Base-by-base conservation (phyloP, 2,888 invertebrate species). In the Scrobipalpa atriplicella region DNA sequence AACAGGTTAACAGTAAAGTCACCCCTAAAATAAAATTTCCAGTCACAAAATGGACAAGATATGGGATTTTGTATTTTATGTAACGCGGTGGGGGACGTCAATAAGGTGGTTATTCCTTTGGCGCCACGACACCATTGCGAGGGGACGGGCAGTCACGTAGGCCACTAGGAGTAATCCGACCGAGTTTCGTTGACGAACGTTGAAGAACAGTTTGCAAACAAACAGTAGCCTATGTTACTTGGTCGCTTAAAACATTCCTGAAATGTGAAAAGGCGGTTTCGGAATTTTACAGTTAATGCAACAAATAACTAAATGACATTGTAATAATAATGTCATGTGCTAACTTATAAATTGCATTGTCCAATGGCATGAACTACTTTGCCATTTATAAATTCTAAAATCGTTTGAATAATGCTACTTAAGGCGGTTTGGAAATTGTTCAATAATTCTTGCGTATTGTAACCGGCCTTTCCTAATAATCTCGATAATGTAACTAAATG, bases 91-190 rank as follows among this genome's bases (percentile, higher is more conserved):
- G 64, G 29, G 61, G 38, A 74, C 81, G 87, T 89, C 85, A 78
- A 84, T 90, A 91, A 85, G 89, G 85, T 86, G 85, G 84, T 84
- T 89, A 81, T 87, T 93, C 78, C 93, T 86, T 86, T 91, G 85
- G 89, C 93, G 79, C 86, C 82, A 79, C 82, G 90, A 79, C 90
- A 87, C 93, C 93, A 93, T 92, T 88, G 85, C 86, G 74, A 79
- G 83, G 85, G 83, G 81, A 76, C 85, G 81, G 80, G 76, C 74
- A 89, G 93, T 93, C 93, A 93, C 93, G 93, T 93, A 93, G 89
- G 92, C 93, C 90, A 91, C 85, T 82, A 73, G 72, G 80, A 78
- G 75, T 75, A 86, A 81, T 72, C 82, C 89, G 81, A 60, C 85
- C 74, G 76, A 77, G 74, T 89, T 77, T 62, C 74, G 77, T 74